phyloP scores from a whole-genome alignment of 2,113 vertebrate genomes.

The Irena cyanogastra region DNA sequence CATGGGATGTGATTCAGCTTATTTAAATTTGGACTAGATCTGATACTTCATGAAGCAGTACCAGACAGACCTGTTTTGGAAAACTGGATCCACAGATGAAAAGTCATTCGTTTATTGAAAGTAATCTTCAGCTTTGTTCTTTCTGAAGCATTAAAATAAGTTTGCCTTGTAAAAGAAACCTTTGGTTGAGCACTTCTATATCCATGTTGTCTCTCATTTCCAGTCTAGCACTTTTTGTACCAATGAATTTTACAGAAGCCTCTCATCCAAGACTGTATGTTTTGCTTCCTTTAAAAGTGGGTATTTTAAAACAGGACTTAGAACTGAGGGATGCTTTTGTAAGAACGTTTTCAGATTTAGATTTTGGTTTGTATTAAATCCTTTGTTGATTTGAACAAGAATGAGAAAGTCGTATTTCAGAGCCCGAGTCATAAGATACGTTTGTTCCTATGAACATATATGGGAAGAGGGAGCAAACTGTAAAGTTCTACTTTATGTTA shows the following conservation, averaged over 20 bases:
- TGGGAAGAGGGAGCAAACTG: not conserved
- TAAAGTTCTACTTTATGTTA: not conserved
- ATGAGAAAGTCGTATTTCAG: not conserved
- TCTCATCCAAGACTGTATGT: not conserved
- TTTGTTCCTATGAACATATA: not conserved
- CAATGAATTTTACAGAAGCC: not conserved
- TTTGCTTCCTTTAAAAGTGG: not conserved
- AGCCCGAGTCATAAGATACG: not conserved
- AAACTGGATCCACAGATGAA: not conserved
- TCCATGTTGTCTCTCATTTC: not conserved
- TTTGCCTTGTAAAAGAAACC: not conserved
- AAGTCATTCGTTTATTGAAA: not conserved
- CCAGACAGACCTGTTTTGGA: slow-evolving; percentile 47
- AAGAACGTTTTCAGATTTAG: not conserved
- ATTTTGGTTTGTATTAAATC: not conserved
- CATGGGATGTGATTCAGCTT: not conserved
- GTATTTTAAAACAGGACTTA: not conserved
- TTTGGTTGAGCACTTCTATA: not conserved
- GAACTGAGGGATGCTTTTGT: not conserved
- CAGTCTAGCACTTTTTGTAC: not conserved
- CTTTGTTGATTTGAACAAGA: not conserved
- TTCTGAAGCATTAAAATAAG: not conserved
- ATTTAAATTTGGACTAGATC: slow-evolving; percentile 24
- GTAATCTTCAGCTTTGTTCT: not conserved
- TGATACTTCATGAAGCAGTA: not conserved